Conservation (phyloP, 2,797 vertebrate genomes). For the Nannoperca obscura region DNA sequence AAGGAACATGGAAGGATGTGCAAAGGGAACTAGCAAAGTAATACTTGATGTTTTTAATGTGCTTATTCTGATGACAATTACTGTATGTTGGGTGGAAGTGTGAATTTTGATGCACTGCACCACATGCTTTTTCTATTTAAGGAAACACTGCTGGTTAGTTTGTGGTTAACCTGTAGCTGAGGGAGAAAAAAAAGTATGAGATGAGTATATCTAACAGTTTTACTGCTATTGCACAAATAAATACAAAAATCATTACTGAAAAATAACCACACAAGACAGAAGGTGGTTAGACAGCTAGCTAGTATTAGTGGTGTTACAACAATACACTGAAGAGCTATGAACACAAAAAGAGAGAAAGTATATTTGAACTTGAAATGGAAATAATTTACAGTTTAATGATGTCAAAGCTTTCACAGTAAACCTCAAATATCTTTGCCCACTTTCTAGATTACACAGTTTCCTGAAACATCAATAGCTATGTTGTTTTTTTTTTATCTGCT, state of each 20-base stretch:
- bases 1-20: background rate
- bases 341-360: background rate
- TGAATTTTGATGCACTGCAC: background rate
- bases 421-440: background rate
- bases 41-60: background rate
- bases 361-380: background rate
- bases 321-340: background rate
- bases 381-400: background rate
- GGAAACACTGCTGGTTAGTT: background rate
- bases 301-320: background rate
- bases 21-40: conserved; percentile 8
- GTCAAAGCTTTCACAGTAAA: background rate
- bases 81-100: background rate
- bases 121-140: background rate
- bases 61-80: background rate
- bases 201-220: background rate
- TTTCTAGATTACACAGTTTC: background rate
- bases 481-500: background rate
- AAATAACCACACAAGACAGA: background rate
- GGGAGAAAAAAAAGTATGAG: too few relatives aligned
- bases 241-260: background rate
- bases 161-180: background rate
- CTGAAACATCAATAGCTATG: background rate
- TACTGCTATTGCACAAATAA: background rate
- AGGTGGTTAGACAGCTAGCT: background rate